Base-by-base conservation (phyloP, 2,888 invertebrate species). In the Chirona hameri region DNA sequence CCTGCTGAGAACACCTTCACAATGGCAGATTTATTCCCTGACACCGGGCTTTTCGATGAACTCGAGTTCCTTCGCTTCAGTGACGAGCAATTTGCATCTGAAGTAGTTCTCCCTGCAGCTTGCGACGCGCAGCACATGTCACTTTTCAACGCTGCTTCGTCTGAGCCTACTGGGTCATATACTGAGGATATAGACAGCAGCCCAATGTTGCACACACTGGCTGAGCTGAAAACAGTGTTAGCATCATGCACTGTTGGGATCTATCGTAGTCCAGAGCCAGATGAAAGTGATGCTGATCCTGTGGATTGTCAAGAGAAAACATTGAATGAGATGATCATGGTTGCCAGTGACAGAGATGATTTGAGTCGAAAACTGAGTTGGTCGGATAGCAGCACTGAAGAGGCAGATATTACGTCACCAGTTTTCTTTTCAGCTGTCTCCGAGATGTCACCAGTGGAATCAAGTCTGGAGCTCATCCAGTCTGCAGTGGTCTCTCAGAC, bases 1-100 rank as follows among this genome's bases (percentile, higher is more conserved):
- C 10, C 69, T 69, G 27, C 14, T 31, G 14, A 29, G 18, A 69
- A 5, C 2, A 15, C 14, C 9, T n/a, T 15, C 15, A 31, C 18
- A 29, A 69, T 69, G 69, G 69, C 10, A 9, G 69, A 69, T 29
- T n/a, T 31, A 5, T 31, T 76, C 21, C 76, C 76, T 0, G 76
- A 76, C 24, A 76, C 46, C 21, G 39, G 76, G 76, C 39, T 76
- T 5, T 76, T 76, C 24, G 76, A 76, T 12, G 76, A 76, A 24
- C 31, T 76, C 21, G 76, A 76, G 46, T 76, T 76, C 9, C 76
- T 76, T 24, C 76, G 76, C 24, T 76, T 76, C 76, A 76, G 76
- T 21, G 76, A 76, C 15, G 76, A 76, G 7, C 76, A 76, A 39
- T 76, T 39, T 21, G 46, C n/a, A 18, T 21, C 72, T 0, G 72